Evolutionary conservation across 2,113 vertebrate genomes (phyloP).

Genomic region (Syngnathoides biaculeatus): DNA sequence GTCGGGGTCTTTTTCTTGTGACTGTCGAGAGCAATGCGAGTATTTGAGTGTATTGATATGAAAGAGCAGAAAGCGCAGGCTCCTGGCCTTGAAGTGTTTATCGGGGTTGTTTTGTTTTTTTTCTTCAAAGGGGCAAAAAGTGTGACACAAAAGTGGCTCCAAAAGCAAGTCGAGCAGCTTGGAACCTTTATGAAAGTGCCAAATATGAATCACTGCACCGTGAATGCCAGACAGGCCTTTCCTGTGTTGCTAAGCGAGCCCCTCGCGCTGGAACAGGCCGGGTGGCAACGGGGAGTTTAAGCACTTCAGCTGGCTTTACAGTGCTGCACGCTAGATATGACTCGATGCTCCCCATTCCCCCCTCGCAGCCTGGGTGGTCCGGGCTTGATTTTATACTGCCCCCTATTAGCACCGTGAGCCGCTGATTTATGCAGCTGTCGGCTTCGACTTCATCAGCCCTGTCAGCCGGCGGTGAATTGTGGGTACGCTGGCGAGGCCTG

Average conservation of each 20-base stretch:
- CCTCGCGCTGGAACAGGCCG: conserved; percentile 42
- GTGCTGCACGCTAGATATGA: conserved; percentile 67
- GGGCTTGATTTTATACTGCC: conserved; percentile 68
- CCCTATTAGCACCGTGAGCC: conserved; percentile 71
- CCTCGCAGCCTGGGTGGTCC: conserved; percentile 74
- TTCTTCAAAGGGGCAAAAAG: conserved; percentile 40
- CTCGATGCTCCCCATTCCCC: conserved; percentile 68
- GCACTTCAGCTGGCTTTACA: conserved; percentile 62
- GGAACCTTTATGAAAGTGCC: conserved; percentile 74
- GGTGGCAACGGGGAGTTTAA: conserved; percentile 44
- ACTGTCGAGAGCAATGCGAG: conserved; percentile 12
- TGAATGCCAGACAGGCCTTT: conserved; percentile 72
- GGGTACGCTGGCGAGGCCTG: conserved; percentile 58
- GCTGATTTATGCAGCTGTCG: conserved; percentile 77
- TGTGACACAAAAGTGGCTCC: conserved; percentile 41
- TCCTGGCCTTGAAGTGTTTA: conserved; percentile 66
- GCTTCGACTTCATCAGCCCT: conserved; percentile 72
- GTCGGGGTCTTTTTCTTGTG: conserved; percentile 22
- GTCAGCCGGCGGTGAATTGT: conserved; percentile 70
- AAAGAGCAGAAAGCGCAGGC: conserved; percentile 45
- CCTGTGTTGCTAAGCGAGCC: conserved; percentile 76
- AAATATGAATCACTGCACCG: conserved; percentile 77
- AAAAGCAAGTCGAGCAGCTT: conserved; percentile 57
- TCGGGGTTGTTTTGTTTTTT: conserved; percentile 45
- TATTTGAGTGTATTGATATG: conserved; percentile 29